A percentile compares a stretch with the other conserved stretches of the same genome.
These are phyloP conservation scores for Nothocercus julius DNA, from an alignment of 2,113 vertebrate species.

Conservation along the genomic window DNA sequence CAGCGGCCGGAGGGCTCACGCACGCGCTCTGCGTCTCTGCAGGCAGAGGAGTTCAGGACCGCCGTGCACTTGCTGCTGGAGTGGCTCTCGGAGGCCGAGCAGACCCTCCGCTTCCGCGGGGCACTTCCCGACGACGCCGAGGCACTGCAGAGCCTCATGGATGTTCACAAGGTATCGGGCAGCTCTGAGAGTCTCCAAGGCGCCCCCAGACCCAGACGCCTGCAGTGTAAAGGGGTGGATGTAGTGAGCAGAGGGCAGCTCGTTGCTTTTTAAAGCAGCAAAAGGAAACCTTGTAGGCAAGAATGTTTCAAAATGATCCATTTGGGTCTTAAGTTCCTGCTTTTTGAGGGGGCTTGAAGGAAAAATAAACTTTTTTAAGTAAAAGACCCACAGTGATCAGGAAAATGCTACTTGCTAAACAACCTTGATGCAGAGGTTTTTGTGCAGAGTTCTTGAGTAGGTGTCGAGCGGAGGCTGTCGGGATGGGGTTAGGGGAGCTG, in stretches of 20 bases:
- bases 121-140: slow-evolving; percentile 94
- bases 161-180: slow-evolving; percentile 81
- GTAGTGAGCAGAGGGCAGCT: not conserved
- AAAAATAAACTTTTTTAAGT: not conserved
- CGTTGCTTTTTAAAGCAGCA: not conserved
- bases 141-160: slow-evolving; percentile 89
- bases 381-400: not conserved
- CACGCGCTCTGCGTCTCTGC: not conserved
- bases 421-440: no score
- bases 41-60: slow-evolving; percentile 95
- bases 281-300: fast-evolving
- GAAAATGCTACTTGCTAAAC: not conserved
- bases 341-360: not conserved
- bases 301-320: fast-evolving
- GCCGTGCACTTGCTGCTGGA: slow-evolving; percentile 92
- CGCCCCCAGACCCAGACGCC: no score
- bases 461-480: no score
- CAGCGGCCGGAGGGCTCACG: not conserved
- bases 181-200: not conserved
- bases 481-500: not conserved
- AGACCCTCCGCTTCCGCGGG: slow-evolving; percentile 94
- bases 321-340: not conserved
- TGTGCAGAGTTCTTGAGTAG: no score
- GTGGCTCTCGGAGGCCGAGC: slow-evolving; percentile 97
- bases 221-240: not conserved